phyloP scores from a whole-genome alignment of 1,140 invertebrate species.

The Cydia amplana region DNA sequence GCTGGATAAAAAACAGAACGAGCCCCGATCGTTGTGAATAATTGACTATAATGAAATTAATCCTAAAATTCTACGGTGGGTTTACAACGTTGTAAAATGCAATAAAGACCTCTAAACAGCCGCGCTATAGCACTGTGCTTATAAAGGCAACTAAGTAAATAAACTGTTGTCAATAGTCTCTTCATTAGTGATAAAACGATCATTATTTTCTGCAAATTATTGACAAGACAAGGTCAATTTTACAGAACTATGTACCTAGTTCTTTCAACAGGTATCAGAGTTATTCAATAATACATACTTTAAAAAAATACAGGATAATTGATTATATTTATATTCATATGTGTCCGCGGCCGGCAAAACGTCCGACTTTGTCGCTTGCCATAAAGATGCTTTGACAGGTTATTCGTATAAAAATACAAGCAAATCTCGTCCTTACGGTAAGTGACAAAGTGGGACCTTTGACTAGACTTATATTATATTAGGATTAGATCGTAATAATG shows the following conservation, averaged over 20 bases:
- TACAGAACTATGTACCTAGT: neutral
- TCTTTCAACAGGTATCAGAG: too few relatives aligned
- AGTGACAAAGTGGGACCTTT: too few relatives aligned
- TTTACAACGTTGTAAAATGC: conserved; percentile 76
- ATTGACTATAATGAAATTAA: conserved; percentile 80
- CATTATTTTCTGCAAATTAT: conserved; percentile 7
- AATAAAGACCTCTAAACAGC: conserved; percentile 74
- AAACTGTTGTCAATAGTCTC: neutral
- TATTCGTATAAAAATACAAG: too few relatives aligned
- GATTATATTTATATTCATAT: too few relatives aligned
- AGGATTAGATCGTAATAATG: neutral
- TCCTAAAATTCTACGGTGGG: conserved; percentile 78
- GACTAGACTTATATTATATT: too few relatives aligned
- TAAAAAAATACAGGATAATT: too few relatives aligned
- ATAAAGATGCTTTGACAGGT: too few relatives aligned
- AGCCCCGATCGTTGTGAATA: conserved; percentile 74
- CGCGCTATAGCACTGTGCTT: conserved; percentile 68
- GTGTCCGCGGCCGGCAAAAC: too few relatives aligned
- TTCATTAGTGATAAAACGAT: neutral
- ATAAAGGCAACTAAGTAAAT: conserved; percentile 42
- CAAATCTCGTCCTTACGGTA: too few relatives aligned
- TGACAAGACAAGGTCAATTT: neutral
- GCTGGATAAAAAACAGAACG: conserved; percentile 73
- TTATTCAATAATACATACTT: neutral
- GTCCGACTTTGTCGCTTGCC: too few relatives aligned